These are phyloP conservation scores for Halotydeus destructor DNA, from an alignment of 1,140 invertebrate genomes.

Conservation along the genomic window DNA sequence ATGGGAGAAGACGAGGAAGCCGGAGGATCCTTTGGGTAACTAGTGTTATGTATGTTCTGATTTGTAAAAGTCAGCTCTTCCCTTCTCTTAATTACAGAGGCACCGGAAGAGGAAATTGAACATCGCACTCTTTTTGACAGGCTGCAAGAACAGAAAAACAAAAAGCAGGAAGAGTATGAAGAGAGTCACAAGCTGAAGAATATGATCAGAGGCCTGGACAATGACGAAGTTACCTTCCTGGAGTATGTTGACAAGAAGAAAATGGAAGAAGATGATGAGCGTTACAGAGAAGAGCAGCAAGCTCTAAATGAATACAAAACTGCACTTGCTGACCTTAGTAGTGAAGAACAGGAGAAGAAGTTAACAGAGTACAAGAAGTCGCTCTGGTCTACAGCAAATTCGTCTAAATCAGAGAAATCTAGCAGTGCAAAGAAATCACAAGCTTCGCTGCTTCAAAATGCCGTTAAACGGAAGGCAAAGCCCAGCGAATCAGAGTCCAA, in stretches of 20 bases:
- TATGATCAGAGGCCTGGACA: slow-evolving; percentile 78
- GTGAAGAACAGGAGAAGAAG: slow-evolving; percentile 23
- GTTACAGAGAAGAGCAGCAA: slow-evolving; percentile 56
- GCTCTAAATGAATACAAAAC: slow-evolving; percentile 53
- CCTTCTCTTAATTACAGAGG: slow-evolving; percentile 33
- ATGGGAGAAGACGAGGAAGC: slow-evolving; percentile 75
- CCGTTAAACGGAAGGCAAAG: too few relatives aligned
- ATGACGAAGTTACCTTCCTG: slow-evolving; percentile 82
- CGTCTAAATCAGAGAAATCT: too few relatives aligned
- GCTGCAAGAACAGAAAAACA: slow-evolving; percentile 71
- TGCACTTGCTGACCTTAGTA: slow-evolving; percentile 49
- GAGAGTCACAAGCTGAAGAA: slow-evolving; percentile 83
- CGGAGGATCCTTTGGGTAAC: slow-evolving; percentile 64
- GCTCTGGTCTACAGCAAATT: slow-evolving; percentile 1
- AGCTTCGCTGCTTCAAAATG: too few relatives aligned
- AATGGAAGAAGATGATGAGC: slow-evolving; percentile 54
- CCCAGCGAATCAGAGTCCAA: too few relatives aligned
- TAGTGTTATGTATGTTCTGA: slow-evolving; percentile 8
- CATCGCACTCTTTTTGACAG: slow-evolving; percentile 61
- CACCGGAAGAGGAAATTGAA: slow-evolving; percentile 57
- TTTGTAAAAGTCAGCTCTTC: slow-evolving; percentile 1
- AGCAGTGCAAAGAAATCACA: too few relatives aligned
- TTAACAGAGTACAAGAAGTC: slow-evolving; percentile 13
- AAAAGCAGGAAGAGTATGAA: slow-evolving; percentile 77
- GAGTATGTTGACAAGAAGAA: slow-evolving; percentile 67